Conservation (phyloP, 2,113 vertebrate genomes). For the Dipodomys stephensi region DNA sequence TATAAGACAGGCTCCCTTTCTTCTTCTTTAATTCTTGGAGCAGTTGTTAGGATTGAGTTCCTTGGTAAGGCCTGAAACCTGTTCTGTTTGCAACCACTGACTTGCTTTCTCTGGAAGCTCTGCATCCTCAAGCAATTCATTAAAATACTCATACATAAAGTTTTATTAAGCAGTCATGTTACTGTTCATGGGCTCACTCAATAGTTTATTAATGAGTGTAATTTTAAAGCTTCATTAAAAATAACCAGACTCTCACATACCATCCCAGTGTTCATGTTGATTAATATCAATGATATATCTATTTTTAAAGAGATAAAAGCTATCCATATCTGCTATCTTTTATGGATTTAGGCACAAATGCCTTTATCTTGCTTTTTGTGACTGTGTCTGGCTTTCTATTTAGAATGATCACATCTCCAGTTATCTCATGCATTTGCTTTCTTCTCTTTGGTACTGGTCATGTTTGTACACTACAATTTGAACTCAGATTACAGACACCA, state of each 20-base stretch:
- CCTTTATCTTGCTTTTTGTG: neutral
- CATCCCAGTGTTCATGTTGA: neutral
- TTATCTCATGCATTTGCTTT: neutral
- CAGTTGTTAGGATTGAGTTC: constrained; percentile 72
- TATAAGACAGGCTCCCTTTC: neutral
- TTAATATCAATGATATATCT: neutral
- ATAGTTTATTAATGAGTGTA: constrained; percentile 38
- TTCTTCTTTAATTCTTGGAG: constrained; percentile 59
- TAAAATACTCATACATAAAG: constrained; percentile 68
- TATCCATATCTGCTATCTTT: neutral
- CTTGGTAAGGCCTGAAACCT: constrained; percentile 57
- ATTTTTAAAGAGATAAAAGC: neutral
- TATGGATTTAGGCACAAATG: neutral
- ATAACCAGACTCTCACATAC: constrained; percentile 18
- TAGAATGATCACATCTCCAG: neutral
- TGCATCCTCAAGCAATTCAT: constrained; percentile 56
- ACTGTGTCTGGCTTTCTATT: neutral
- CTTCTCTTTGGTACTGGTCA: neutral
- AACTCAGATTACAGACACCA: neutral
- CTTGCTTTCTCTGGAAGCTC: constrained; percentile 67
- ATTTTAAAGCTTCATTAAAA: constrained; percentile 67
- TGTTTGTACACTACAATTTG: constrained; percentile 3
- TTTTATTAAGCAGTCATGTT: constrained; percentile 68
- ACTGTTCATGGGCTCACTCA: constrained; percentile 27
- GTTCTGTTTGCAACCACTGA: constrained; percentile 68